Evolutionary conservation across 2,888 invertebrate species (phyloP), one percentile per base, ranked within the genome.

Genomic region (Drosophila pseudotalamancana): DNA sequence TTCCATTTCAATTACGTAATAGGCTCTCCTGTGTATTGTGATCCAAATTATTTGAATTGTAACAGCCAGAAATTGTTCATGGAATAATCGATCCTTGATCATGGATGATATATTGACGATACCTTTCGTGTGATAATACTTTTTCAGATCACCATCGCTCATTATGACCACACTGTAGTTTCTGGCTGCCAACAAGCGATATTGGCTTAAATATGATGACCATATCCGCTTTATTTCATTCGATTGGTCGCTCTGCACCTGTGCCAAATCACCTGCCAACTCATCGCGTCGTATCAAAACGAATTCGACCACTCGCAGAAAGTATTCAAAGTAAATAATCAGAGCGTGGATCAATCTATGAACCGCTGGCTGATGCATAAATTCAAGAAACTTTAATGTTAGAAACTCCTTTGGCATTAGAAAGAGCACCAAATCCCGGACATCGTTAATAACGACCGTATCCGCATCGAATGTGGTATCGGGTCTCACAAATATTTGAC

Each of bases 281-380:
- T 91, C 90, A 50, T 91, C 90, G 1, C 90, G 81, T 0, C 89
- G 82, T 21, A 91, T 88, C 1, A 91, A 62, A 6, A 90, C 53
- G 50, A 88, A 90, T 50, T 91, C 91, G 0, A 89, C 89, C 42
- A 90, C 50, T 23, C 88, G 88, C 21, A 91, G 39, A 48, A 86
- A 91, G 45, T 90, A 78, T 55, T 91, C 90, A 21, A 91, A 90
- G 66, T 91, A 91, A 6, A 90, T 90, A 27, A 90, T 83, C 16
- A 90, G 51, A 0, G 40, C 4, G 11, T 40, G 40, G 3, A 91
- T 45, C 31, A 91, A 82, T 5, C 71, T 60, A 39, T 90, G 83
- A 0, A 89, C 80, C 0, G 77, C 63, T 23, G 82, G 73, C 1
- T 80, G 85, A 32, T 90, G 88, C 14, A 91, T 45, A 12, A 91